Percentiles rank a stretch among this genome's conserved stretches.
phyloP scores from a whole-genome alignment of 2,113 vertebrate species.

The Podocnemis expansa region DNA sequence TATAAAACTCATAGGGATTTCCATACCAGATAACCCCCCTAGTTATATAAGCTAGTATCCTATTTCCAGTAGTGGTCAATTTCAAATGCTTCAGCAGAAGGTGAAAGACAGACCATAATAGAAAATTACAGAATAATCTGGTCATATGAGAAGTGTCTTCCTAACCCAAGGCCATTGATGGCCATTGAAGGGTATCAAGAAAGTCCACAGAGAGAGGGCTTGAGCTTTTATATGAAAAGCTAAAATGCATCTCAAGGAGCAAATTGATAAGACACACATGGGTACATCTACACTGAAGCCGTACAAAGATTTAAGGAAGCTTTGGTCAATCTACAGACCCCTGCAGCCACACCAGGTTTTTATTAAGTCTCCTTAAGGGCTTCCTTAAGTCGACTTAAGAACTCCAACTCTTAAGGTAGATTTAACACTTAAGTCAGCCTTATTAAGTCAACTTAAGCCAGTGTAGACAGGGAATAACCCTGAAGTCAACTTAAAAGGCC shows the following conservation, averaged over 20 bases:
- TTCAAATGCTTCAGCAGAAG: neutral
- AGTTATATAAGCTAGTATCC: neutral
- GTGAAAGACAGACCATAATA: neutral
- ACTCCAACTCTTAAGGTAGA: no score
- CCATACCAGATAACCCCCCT: neutral
- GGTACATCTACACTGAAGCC: no score
- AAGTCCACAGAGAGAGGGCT: neutral
- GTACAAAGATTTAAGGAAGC: no score
- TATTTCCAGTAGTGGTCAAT: neutral
- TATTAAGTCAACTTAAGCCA: no score
- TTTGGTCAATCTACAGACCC: no score
- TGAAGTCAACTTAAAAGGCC: no score
- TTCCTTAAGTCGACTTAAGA: no score
- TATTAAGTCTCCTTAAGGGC: no score
- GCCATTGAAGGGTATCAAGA: neutral
- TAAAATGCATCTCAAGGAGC: neutral
- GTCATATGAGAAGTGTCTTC: neutral
- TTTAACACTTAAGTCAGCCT: no score
- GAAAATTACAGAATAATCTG: neutral
- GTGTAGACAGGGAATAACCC: no score
- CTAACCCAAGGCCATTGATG: neutral
- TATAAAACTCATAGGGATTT: neutral
- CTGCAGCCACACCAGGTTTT: no score
- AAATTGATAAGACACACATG: neutral
- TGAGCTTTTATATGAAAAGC: neutral